Base-by-base conservation (phyloP, 2,113 vertebrate species). In the Nesoenas mayeri region DNA sequence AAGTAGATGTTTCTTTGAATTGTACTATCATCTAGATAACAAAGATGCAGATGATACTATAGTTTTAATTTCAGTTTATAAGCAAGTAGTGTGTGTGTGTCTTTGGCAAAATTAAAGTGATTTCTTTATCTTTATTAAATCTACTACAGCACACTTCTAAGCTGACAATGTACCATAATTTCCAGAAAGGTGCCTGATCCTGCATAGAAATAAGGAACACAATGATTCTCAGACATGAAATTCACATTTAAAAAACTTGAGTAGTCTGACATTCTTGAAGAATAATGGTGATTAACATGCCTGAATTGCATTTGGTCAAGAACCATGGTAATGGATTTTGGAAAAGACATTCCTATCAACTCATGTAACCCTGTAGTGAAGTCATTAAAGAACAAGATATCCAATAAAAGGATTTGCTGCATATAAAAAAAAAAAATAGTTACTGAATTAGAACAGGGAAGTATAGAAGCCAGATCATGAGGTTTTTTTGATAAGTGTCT, bases 321-420 rank as follows among this genome's bases (percentile, higher is more conserved):
- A 88, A 58, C 15, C 40, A 70, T 0, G 13, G 58, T 88, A 95
- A 93, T 85, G 79, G 74, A 61, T 94, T 94, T 90, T 85, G 75
- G 79, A 93, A 71, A 88, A 90, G 40, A 58, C 71, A 91, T 79
- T 91, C 57, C 66, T 88, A 91, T 91, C 7, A 36, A 95, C 19
- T 66, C 74, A 54, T 40, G 47, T 25, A 79, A 88, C 79, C 47
- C 58, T 62, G 48, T 53, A 50, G 36, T 66, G 67, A 93, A 88
- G 75, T 77, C 82, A 90, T 88, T 91, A 90, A 88, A 90, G 88
- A 90, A 67, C 5, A 91, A 95, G 44, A 85, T 57, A 90, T n/a
- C 66, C 65, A 93, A 60, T 89, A 67, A 87, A 93, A 89, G 51
- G 42, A 84, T 84, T 91, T 71, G 12, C 47, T 71, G 31, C n/a